Evolutionary conservation across 2,888 invertebrate genomes (phyloP).

Genomic region (Brassicogethes aeneus): DNA sequence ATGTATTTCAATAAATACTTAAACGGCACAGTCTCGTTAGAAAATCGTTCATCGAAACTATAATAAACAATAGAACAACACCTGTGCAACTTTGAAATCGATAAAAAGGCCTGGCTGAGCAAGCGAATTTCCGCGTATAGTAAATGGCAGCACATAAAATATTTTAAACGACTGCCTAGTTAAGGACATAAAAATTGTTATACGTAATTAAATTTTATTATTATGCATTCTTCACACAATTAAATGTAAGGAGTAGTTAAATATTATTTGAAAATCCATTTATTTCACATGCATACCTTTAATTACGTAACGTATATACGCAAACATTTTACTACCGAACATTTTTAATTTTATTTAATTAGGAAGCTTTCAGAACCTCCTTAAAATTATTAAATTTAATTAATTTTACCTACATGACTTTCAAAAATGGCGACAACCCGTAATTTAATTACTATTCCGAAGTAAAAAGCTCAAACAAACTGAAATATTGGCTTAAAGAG

Average conservation of each 20-base stretch:
- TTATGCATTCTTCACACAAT: conserved; percentile 8
- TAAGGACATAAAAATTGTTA: conserved; percentile 4
- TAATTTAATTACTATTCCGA: no score
- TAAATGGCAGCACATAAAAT: conserved; percentile 4
- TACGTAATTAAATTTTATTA: conserved; percentile 7
- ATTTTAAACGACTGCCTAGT: neutral
- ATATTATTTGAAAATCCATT: conserved; percentile 3
- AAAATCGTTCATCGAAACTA: conserved; percentile 28
- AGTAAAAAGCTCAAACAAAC: no score
- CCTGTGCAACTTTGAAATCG: conserved; percentile 31
- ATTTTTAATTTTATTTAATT: no score
- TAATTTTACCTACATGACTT: no score
- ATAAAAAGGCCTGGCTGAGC: conserved; percentile 13
- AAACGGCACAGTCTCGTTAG: neutral
- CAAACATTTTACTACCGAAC: no score
- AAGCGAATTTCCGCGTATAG: conserved; percentile 26
- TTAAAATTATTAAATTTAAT: no score
- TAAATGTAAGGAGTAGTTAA: conserved; percentile 3
- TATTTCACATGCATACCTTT: conserved; percentile 2
- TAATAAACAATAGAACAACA: conserved; percentile 32
- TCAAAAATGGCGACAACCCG: no score
- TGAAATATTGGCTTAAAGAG: no score
- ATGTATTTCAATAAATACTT: neutral
- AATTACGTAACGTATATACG: conserved; percentile 3
- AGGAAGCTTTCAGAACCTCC: no score